phyloP scores from a whole-genome alignment of 2,113 vertebrate genomes.

The Caretta caretta region DNA sequence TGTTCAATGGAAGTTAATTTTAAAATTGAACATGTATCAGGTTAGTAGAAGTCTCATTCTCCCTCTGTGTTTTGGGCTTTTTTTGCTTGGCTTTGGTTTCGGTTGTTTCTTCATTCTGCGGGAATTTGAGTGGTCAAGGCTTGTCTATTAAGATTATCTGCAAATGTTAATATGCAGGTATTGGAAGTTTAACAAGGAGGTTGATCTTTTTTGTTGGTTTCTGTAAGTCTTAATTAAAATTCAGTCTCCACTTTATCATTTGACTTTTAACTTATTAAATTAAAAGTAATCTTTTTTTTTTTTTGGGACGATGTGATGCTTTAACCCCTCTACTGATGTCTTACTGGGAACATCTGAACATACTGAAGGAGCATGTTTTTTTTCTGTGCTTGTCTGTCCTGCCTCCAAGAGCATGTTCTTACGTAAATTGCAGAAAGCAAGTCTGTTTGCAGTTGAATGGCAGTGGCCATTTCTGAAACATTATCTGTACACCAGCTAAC shows the following conservation, averaged over 20 bases:
- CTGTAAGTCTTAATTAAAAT: background rate
- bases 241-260: background rate
- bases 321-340: background rate
- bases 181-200: background rate
- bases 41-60: background rate
- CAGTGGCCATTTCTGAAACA: background rate
- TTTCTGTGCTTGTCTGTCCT: background rate
- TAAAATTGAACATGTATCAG: background rate
- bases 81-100: background rate
- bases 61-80: accelerated
- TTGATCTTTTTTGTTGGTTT: background rate
- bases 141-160: background rate
- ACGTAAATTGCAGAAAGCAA: background rate
- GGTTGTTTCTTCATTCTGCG: accelerated
- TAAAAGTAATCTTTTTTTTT: background rate
- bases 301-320: background rate
- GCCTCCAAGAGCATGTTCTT: background rate
- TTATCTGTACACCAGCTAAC: background rate
- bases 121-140: background rate
- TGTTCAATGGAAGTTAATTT: background rate
- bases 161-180: background rate
- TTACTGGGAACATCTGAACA: background rate
- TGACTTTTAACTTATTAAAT: background rate
- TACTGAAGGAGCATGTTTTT: background rate
- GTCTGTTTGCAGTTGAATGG: background rate